Conservation (phyloP, 2,797 vertebrate genomes). For the Onychomys torridus region DNA sequence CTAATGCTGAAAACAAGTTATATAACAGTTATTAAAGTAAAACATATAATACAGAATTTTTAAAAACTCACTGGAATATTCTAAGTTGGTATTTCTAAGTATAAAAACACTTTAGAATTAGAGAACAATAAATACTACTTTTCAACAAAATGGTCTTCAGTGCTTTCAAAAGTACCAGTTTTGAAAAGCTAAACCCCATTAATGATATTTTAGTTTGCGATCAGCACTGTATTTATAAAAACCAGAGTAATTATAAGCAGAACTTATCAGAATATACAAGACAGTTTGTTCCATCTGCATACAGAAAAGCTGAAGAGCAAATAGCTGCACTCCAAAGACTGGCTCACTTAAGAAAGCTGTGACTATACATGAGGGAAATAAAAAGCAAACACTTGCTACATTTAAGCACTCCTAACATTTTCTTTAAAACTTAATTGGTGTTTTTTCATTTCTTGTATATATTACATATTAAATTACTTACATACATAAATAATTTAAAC, state of each 20-base stretch:
- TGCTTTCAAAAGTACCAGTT: not conserved
- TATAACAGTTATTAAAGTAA: not conserved
- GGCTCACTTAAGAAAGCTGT: not conserved
- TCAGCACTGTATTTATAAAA: not conserved
- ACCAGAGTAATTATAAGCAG: conserved; percentile 4
- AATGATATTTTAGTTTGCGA: conserved; percentile 13
- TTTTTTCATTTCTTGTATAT: not conserved
- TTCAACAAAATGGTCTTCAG: conserved; percentile 11
- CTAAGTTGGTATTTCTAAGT: conserved; percentile 17
- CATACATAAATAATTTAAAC: not conserved
- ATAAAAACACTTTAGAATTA: conserved; percentile 35
- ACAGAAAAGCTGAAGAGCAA: not conserved
- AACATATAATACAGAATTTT: conserved; percentile 13
- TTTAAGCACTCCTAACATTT: conserved; percentile 36
- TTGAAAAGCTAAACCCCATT: not conserved
- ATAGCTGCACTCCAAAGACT: not conserved
- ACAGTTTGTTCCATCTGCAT: not conserved
- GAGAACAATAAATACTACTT: not conserved
- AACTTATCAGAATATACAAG: conserved; percentile 1
- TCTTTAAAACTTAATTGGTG: not conserved
- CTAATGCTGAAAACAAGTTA: not conserved
- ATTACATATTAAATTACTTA: not conserved
- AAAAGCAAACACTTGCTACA: not conserved
- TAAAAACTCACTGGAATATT: not conserved
- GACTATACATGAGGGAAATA: not conserved